Base-by-base conservation (phyloP, 2,888 invertebrate species). In the Drosophila formosana region DNA sequence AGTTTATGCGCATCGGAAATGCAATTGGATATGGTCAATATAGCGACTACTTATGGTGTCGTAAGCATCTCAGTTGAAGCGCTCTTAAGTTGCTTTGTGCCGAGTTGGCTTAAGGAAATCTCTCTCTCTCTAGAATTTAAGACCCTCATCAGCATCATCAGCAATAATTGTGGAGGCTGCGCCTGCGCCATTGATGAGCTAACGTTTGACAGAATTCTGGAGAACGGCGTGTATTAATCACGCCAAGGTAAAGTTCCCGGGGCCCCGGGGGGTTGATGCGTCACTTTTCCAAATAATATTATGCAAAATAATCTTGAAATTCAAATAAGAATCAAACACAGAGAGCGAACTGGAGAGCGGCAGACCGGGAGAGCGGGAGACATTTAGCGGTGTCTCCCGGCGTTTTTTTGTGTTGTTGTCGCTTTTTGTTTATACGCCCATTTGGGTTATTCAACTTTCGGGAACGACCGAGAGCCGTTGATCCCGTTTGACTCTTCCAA, bases 391-490 rank as follows among this genome's bases (percentile, higher is more conserved):
- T 41, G 69, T 77, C 73, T 77, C 65, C 75, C 77, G 77, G 75
- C 69, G 60, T 72, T 77, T 72, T 63, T 46, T n/a, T 26, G 23
- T 46, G 5, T 26, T 7, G 25, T 25, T 28, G 6, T 13, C 11
- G 25, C 28, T n/a, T 45, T 9, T 66, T 83, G 81, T 83, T 86
- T 86, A 83, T 83, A 80, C 78, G 85, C 76, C 82, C 88, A 86
- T 85, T 81, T 88, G 80, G 84, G 84, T 85, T 85, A 85, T 85
- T 85, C 88, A 85, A 85, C 84, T 85, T 81, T 81, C 74, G 87
- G 78, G 83, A 83, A 82, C 68, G 80, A 64, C 43, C 78, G 65
- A 23, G 82, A 82, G 86, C 79, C 83, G 73, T 84, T 84, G 83
- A 84, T 84, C 83, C 83, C 83, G 83, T 84, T 82, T 87, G 87